phyloP scores from a whole-genome alignment of 2,888 invertebrate species.

The Andrena praecox region DNA sequence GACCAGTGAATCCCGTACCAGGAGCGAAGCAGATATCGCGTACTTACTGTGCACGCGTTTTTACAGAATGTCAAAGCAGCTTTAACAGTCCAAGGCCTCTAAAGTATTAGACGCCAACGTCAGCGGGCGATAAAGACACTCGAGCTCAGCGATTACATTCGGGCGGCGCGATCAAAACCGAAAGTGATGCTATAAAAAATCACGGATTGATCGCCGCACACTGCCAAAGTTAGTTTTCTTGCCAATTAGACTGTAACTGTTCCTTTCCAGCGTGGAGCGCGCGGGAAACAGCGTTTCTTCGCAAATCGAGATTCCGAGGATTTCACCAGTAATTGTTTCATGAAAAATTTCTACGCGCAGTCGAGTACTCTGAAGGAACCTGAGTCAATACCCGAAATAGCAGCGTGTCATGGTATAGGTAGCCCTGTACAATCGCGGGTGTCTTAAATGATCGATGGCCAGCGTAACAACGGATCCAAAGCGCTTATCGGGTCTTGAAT shows the following conservation, averaged over 20 bases:
- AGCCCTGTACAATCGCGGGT: constrained; percentile 9
- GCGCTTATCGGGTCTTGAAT: constrained; percentile 9
- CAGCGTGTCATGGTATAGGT: neutral
- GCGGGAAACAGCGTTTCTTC: neutral
- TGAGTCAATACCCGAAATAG: constrained; percentile 5
- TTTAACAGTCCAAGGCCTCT: no score
- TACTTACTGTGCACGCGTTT: no score
- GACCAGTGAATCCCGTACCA: no score
- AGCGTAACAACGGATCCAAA: constrained; percentile 8
- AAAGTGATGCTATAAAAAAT: neutral
- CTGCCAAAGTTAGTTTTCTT: constrained; percentile 4
- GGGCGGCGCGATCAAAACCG: neutral
- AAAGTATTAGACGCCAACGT: no score
- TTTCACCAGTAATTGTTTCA: constrained; percentile 21
- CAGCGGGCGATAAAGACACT: no score
- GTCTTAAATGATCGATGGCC: constrained; percentile 38
- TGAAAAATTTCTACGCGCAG: neutral
- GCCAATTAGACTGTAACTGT: constrained; percentile 54
- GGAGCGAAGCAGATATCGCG: no score
- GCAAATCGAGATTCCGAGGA: neutral
- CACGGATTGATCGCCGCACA: neutral
- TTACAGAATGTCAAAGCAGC: no score
- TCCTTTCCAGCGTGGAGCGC: constrained; percentile 33
- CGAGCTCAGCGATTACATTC: neutral
- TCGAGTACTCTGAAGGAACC: neutral